Conservation (phyloP, 2,888 invertebrate species). For the Amblyjoppa fuscipennis region DNA sequence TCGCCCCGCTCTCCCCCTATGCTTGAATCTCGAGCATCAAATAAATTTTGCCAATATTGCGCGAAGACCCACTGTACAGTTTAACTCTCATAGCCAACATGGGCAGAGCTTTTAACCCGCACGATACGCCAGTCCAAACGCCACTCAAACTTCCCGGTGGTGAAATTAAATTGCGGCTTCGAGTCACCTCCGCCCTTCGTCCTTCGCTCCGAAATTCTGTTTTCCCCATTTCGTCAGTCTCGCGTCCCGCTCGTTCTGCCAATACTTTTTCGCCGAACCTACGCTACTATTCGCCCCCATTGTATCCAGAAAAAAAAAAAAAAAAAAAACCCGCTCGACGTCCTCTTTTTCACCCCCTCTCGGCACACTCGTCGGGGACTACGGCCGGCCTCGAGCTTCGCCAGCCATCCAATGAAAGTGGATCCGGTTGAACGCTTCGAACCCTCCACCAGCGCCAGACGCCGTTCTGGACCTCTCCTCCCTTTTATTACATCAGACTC, state of each 20-base stretch:
- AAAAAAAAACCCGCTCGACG: not conserved
- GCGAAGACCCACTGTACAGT: not conserved
- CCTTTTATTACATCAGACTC: conserved; percentile 47
- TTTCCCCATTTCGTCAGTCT: conserved; percentile 6
- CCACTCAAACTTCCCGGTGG: conserved; percentile 44
- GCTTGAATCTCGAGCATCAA: not conserved
- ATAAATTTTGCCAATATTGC: not conserved
- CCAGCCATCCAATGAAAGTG: conserved; percentile 28
- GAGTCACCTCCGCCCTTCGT: conserved; percentile 39
- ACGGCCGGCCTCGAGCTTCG: conserved; percentile 53
- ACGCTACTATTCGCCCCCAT: conserved; percentile 16
- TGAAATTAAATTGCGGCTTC: conserved; percentile 57
- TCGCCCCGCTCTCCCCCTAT: not conserved
- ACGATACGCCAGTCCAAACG: conserved; percentile 8
- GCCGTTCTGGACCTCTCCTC: conserved; percentile 28
- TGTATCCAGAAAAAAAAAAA: not conserved
- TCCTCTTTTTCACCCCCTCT: conserved; percentile 23
- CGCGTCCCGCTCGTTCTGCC: conserved; percentile 3
- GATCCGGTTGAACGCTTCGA: conserved; percentile 39
- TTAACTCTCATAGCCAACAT: not conserved
- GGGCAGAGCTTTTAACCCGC: not conserved
- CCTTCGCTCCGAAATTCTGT: not conserved
- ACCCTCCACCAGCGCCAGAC: conserved; percentile 31
- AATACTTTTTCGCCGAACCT: conserved; percentile 32
- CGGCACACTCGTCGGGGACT: conserved; percentile 29